Evolutionary conservation across 2,797 vertebrate genomes (phyloP), one percentile per base, ranked within the genome.

Genomic region (Ammospiza maritima): DNA sequence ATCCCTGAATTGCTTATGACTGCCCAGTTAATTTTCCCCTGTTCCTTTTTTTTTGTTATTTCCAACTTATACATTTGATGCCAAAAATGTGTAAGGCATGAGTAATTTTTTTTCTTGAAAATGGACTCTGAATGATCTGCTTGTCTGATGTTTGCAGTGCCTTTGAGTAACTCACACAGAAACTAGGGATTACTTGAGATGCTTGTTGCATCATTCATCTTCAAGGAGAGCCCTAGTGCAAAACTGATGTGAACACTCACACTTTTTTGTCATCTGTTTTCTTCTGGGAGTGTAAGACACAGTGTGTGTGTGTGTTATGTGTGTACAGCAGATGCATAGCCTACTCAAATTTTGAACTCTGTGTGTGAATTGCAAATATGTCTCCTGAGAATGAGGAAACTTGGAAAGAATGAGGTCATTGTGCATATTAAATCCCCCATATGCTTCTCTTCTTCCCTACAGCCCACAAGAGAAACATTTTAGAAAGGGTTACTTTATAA

Each of bases 321-420:
- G 42, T 19, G 17, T 58, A 32, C 20, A 75, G 65, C 70, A 93
- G 72, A 77, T 3, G 6, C 19, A 44, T 66, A 92, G 40, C 48
- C 71, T 73, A 48, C 48, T 84, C 44, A 36, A 45, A 6, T 86
- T 89, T 66, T 94, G 76, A 95, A 83, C 38, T 54, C 1, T 67
- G 47, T 73, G 44, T 80, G 30, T 91, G 89, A 90, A 90, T 93
- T 88, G 66, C 67, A 91, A 90, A 78, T 92, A 53, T 26, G 19
- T 61, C 79, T 92, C 88, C 38, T 42, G 92, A 93, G 94, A 91
- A 38, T 4, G 13, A 93, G 56, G 76, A 84, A 81, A 81, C 88
- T 73, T 76, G 92, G 94, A 97, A 96, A 94, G 88, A 94, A 93
- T 94, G 87, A 96, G 82, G 88, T 96, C 89, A 91, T 89, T 76